phyloP scores from a whole-genome alignment of 2,797 vertebrate species.

The Naso thynnoides region DNA sequence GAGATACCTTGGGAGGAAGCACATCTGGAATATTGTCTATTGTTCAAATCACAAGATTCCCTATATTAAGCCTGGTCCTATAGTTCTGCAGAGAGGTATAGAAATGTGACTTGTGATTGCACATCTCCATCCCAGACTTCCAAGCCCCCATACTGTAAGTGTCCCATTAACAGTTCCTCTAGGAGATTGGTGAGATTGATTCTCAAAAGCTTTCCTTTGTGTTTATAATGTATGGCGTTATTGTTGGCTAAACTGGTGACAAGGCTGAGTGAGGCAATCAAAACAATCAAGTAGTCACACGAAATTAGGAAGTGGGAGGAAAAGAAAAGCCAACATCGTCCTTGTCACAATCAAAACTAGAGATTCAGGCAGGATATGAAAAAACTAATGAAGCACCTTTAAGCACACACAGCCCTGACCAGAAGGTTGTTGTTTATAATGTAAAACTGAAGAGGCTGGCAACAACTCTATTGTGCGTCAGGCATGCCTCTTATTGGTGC shows the following conservation, averaged over 20 bases:
- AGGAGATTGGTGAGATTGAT: slow-evolving; percentile 66
- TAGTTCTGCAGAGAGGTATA: slow-evolving; percentile 53
- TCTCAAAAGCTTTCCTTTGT: slow-evolving; percentile 74
- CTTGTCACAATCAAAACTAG: slow-evolving; percentile 26
- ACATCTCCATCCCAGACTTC: slow-evolving; percentile 67
- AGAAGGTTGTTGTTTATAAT: slow-evolving; percentile 76
- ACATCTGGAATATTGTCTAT: slow-evolving; percentile 49
- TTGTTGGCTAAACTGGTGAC: slow-evolving; percentile 43
- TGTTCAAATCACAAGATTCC: slow-evolving; percentile 36
- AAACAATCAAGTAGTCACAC: slow-evolving; percentile 48
- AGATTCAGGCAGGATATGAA: slow-evolving; percentile 37
- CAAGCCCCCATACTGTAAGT: slow-evolving; percentile 71
- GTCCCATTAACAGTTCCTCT: slow-evolving; percentile 77
- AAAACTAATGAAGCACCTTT: slow-evolving; percentile 70
- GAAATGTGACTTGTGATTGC: slow-evolving; percentile 58
- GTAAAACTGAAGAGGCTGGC: slow-evolving; percentile 86
- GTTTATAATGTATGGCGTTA: slow-evolving; percentile 59
- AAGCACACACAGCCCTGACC: slow-evolving; percentile 59
- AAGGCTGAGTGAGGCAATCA: slow-evolving; percentile 46
- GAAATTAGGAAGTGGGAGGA: slow-evolving; percentile 45
- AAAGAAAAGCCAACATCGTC: slow-evolving; percentile 18
- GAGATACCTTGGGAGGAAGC: slow-evolving; percentile 45
- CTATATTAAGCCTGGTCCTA: slow-evolving; percentile 31
- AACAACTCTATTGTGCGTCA: slow-evolving; percentile 88
- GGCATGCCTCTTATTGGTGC: slow-evolving; percentile 87